Conservation (phyloP, 2,797 vertebrate genomes). For the Micropoecilia bifurca region DNA sequence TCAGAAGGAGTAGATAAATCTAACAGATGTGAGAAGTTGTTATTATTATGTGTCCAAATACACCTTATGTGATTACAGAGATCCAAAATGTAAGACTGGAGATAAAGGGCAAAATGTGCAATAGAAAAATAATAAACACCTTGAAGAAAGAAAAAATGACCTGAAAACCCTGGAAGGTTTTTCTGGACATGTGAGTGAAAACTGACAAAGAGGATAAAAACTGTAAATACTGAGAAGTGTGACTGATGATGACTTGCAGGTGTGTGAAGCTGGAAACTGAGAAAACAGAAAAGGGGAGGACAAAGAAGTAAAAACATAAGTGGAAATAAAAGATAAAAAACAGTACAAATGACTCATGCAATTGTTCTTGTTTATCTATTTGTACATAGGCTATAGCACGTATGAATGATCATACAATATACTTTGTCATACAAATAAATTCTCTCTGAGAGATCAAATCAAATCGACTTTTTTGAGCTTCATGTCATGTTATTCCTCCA, state of each 20-base stretch:
- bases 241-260: neutral
- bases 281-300: neutral
- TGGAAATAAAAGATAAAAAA: too few species aligned
- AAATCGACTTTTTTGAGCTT: too few species aligned
- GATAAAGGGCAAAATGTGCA: conserved; percentile 16
- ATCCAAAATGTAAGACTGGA: conserved; percentile 21
- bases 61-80: conserved; percentile 36
- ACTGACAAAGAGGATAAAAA: neutral
- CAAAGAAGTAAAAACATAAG: neutral
- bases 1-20: conserved; percentile 49
- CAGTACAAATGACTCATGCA: too few species aligned
- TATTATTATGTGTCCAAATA: conserved; percentile 55
- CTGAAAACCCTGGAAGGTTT: neutral
- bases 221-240: neutral
- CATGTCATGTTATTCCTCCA: too few species aligned
- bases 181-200: neutral
- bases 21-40: conserved; percentile 67
- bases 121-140: neutral
- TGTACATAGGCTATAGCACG: too few species aligned
- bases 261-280: neutral
- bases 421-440: too few species aligned
- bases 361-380: neutral
- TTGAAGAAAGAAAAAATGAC: neutral
- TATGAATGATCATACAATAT: too few species aligned
- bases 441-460: too few species aligned